These are phyloP conservation scores for Pachyramphus minor DNA, from an alignment of 2,113 vertebrate species.

Conservation along the genomic window DNA sequence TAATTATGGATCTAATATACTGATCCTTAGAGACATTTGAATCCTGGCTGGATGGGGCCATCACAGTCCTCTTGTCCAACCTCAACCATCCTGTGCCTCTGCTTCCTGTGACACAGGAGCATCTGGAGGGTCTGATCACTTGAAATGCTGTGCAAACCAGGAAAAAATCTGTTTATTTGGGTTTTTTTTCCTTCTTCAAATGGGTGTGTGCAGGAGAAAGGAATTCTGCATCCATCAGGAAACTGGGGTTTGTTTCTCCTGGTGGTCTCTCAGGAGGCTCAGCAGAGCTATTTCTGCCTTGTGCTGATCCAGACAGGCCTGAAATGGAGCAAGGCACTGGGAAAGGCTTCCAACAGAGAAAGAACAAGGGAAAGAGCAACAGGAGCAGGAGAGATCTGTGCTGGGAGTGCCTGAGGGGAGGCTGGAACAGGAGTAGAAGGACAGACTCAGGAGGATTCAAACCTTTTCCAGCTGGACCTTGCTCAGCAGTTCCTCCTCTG, in stretches of 20 bases:
- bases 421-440: fast-evolving
- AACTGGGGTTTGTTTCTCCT: not conserved
- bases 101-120: not conserved
- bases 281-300: not conserved
- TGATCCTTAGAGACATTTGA: not conserved
- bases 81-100: not conserved
- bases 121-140: not conserved
- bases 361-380: not conserved
- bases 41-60: not conserved
- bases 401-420: not conserved
- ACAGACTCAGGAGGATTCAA: not conserved
- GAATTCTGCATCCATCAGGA: not conserved
- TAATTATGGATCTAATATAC: not conserved
- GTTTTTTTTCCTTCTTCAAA: not conserved
- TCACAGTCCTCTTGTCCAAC: not conserved
- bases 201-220: not conserved
- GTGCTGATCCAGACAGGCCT: not conserved
- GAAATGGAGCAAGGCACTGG: not conserved
- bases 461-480: not conserved
- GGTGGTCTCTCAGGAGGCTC: not conserved
- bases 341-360: not conserved
- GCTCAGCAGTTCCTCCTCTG: not conserved
- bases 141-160: not conserved
- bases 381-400: not conserved
- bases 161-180: not conserved